Percentiles rank a stretch among this genome's conserved stretches.
Conservation (phyloP, 2,888 invertebrate genomes). For the Gisinianus flammeolus region DNA sequence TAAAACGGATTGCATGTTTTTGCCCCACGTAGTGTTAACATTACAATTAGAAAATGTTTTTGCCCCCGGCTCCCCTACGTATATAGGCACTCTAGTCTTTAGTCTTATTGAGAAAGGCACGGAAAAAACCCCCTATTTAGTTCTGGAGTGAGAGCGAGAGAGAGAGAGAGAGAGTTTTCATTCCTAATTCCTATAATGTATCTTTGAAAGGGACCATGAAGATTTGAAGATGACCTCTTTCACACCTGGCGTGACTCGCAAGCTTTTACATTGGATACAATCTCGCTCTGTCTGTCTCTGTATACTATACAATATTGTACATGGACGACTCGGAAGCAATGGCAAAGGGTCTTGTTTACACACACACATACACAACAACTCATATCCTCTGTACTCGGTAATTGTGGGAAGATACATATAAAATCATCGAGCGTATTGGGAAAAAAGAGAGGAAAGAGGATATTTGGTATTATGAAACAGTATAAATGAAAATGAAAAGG, state of each 20-base stretch:
- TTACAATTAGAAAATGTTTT: too few species aligned
- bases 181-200: conserved; percentile 15
- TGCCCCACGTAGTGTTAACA: too few species aligned
- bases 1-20: too few species aligned
- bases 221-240: conserved; percentile 22
- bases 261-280: neutral
- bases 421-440: neutral
- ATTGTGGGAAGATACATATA: conserved; percentile 27
- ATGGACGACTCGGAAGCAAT: neutral
- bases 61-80: too few species aligned
- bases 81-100: too few species aligned
- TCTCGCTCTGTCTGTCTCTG: neutral
- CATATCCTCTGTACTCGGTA: neutral
- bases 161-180: neutral
- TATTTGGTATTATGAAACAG: neutral
- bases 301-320: neutral
- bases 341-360: conserved; percentile 32
- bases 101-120: neutral
- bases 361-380: neutral
- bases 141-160: neutral
- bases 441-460: conserved; percentile 5
- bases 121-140: neutral
- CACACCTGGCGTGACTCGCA: conserved; percentile 39
- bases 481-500: neutral
- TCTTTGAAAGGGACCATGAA: conserved; percentile 12